Evolutionary conservation across 2,797 vertebrate genomes (phyloP).

Genomic region (Alca torda): DNA sequence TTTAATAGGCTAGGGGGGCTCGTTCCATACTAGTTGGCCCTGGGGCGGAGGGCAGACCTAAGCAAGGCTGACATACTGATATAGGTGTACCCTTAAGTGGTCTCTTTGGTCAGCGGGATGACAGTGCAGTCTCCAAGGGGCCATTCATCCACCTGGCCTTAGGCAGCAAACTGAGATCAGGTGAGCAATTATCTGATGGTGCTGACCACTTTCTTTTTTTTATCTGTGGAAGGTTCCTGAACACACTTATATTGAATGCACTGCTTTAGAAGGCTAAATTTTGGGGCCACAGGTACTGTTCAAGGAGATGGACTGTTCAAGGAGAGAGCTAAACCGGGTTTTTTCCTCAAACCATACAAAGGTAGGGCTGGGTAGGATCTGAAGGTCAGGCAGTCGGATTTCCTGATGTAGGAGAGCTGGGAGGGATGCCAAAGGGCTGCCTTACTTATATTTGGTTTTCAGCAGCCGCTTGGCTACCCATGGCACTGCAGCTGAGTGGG

Average conservation of each 20-base stretch:
- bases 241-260: background rate
- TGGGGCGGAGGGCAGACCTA: background rate
- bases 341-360: background rate
- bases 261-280: background rate
- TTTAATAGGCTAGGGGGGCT: background rate
- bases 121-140: background rate
- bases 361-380: background rate
- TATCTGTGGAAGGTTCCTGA: background rate
- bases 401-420: background rate
- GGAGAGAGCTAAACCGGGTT: background rate
- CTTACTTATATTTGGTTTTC: background rate
- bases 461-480: accelerated
- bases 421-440: background rate
- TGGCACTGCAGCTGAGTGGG: background rate
- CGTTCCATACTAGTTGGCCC: background rate
- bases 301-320: background rate
- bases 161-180: background rate
- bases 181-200: background rate
- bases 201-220: background rate
- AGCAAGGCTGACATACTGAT: background rate
- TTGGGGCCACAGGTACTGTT: background rate
- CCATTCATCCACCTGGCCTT: background rate
- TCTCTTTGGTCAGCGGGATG: background rate
- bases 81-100: background rate
- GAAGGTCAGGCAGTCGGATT: background rate